Base-by-base conservation (phyloP, 2,888 invertebrate genomes). In the Campopleginae sp. region DNA sequence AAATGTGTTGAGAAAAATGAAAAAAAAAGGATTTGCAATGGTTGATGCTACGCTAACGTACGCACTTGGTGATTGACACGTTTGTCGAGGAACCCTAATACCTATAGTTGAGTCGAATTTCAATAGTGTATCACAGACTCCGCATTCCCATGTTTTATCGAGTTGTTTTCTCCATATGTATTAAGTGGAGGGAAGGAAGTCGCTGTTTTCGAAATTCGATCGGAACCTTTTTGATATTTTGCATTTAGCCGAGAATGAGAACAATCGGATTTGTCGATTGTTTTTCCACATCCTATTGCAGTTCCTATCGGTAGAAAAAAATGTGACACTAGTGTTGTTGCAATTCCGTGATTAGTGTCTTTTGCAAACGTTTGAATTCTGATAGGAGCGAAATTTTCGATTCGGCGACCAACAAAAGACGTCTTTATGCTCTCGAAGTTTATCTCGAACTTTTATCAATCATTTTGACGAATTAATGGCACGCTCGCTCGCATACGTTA, bases 51-150 rank as follows among this genome's bases (percentile, higher is more conserved):
- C 14, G 58, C 27, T 58, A 51, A 51, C 51, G 65, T 23, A n/a
- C n/a, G n/a, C 33, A 65, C 31, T 42, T 8, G 63, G 23, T 48
- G 76, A 46, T 51, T n/a, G 23, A 74, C 38, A 72, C 74, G 48
- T 33, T 74, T 51, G 65, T 78, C 78, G 33, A 85, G 84, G 84
- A 85, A 85, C 84, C 58, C 75, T 79, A 38, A 48, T 75, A 79
- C 79, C 63, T 83, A 66, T 71, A 58, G 27, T 78, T 78, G 33
- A 70, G 78, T 78, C 63, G 51, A 85, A 85, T 81, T 85, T 72
- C 61, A 46, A 78, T 84, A 46, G 68, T 70, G 44, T 81, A 85
- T 85, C 84, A 85, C 84, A 85, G 78, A 81, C 84, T 78, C 33
- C 71, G 33, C 54, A 66, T 72, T 66, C 66, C 82, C 70, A n/a